Conservation (phyloP, 2,113 vertebrate genomes). For the Corythornis vintsioides region DNA sequence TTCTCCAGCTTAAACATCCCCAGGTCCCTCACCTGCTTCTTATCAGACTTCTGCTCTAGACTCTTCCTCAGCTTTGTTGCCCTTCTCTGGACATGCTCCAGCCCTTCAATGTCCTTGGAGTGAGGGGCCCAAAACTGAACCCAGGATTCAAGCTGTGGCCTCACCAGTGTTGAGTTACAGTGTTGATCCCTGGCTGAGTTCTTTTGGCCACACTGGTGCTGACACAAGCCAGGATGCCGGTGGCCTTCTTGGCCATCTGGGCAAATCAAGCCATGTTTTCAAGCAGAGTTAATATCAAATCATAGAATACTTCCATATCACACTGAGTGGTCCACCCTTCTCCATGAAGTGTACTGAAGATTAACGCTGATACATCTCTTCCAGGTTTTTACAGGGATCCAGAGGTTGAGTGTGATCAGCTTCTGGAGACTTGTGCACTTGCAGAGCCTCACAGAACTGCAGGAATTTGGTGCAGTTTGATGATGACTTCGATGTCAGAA, state of each 20-base stretch:
- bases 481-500: background rate
- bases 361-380: background rate
- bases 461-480: background rate
- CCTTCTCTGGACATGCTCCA: background rate
- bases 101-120: background rate
- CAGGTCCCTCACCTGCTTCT: background rate
- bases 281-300: background rate
- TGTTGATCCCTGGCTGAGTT: background rate
- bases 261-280: background rate
- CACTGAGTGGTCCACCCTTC: background rate
- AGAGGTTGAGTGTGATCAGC: background rate
- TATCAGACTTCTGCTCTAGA: background rate
- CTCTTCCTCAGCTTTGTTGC: background rate
- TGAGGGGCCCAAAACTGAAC: background rate
- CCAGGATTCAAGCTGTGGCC: background rate
- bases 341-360: background rate
- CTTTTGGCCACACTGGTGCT: background rate
- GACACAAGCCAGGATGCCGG: background rate
- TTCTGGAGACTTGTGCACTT: accelerated
- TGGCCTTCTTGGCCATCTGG: background rate
- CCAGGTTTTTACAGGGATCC: background rate
- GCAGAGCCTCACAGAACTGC: background rate
- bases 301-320: background rate
- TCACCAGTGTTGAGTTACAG: background rate
- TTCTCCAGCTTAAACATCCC: background rate